Evolutionary conservation across 2,888 invertebrate genomes (phyloP).

Genomic region (Hartigia nigra): DNA sequence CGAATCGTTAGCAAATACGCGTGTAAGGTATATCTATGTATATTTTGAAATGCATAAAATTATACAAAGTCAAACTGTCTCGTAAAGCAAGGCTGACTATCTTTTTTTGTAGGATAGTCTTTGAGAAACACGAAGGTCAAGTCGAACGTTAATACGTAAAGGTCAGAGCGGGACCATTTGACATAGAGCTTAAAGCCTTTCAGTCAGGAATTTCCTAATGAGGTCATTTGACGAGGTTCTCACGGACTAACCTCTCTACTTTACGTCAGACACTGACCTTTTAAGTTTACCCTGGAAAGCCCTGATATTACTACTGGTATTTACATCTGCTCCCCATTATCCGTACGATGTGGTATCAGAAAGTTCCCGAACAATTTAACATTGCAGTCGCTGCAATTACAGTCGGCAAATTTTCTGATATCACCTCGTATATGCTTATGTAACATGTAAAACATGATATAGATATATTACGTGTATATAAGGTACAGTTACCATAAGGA

Average conservation of each 20-base stretch:
- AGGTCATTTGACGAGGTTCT: constrained; percentile 60
- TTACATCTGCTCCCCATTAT: constrained; percentile 41
- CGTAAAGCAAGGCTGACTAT: neutral
- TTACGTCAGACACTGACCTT: constrained; percentile 35
- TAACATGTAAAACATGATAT: too few species aligned
- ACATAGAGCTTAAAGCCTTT: constrained; percentile 54
- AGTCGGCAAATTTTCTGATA: too few species aligned
- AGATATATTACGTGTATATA: neutral
- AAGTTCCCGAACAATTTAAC: too few species aligned
- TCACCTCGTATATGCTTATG: neutral
- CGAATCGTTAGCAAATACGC: neutral
- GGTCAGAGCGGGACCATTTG: constrained; percentile 46
- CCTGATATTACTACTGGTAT: constrained; percentile 40
- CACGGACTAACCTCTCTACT: constrained; percentile 28
- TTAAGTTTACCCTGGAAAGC: constrained; percentile 33
- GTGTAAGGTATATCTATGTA: neutral
- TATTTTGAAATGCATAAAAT: neutral
- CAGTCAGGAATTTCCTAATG: constrained; percentile 64
- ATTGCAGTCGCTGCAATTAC: too few species aligned
- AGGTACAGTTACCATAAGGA: neutral
- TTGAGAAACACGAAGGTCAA: neutral
- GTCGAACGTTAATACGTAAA: neutral
- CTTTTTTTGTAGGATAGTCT: neutral
- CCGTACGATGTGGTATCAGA: too few species aligned
- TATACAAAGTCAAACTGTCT: neutral